These are phyloP conservation scores for Phoenicopterus ruber DNA, from an alignment of 2,113 vertebrate species.

Conservation along the genomic window DNA sequence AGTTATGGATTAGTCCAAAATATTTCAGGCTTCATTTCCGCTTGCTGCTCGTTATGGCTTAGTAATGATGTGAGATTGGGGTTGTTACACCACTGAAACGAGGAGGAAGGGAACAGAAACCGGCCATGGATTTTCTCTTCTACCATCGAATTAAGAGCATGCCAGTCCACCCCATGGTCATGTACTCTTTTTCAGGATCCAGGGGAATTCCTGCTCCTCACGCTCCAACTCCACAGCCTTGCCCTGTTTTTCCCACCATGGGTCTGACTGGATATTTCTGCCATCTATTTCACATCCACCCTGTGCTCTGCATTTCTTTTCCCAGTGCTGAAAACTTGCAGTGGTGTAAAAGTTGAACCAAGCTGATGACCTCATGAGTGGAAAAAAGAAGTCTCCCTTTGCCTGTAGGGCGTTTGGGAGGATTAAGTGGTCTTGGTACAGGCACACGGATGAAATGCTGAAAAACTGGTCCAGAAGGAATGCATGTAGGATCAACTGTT, in stretches of 20 bases:
- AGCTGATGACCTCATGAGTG: not conserved
- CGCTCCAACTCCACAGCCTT: not conserved
- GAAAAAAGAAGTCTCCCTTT: not conserved
- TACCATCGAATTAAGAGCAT: accelerated
- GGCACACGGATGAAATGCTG: not conserved
- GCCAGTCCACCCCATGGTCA: not conserved
- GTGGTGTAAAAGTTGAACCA: not conserved
- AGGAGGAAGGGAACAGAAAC: not conserved
- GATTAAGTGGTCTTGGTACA: not conserved
- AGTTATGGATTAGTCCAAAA: not conserved
- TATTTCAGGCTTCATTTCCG: not conserved
- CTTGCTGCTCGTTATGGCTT: not conserved
- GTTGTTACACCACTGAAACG: not conserved
- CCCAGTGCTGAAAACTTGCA: not conserved
- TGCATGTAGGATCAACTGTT: not conserved
- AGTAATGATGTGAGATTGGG: not conserved
- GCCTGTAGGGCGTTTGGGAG: not conserved
- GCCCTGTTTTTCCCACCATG: not conserved
- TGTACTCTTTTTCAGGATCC: not conserved
- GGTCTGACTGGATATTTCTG: not conserved
- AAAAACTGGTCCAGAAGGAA: not conserved
- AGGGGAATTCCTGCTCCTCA: not conserved
- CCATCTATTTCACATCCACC: not conserved
- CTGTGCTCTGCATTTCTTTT: not conserved
- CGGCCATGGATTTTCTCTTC: not conserved